Base-by-base conservation (phyloP, 1,140 invertebrate species). In the Drosophila arizonae region DNA sequence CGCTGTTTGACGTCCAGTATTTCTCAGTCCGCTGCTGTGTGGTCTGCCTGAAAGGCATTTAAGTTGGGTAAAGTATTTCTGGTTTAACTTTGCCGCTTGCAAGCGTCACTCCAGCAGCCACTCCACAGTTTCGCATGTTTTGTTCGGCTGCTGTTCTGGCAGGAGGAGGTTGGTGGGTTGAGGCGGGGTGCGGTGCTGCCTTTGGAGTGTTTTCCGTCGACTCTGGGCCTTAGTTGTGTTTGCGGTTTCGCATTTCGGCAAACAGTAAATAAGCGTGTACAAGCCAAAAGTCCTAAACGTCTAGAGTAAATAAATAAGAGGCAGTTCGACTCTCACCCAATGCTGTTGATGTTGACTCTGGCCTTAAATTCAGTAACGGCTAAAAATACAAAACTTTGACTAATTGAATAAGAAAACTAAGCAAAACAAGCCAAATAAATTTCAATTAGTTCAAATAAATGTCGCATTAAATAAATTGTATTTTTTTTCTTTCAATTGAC, bases 201-300 rank as follows among this genome's bases (percentile, higher is more conserved):
- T 45, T 54, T 48, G 26, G 52, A 52, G 52, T 48, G 56, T 57
- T 55, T 15, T 48, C 54, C 58, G 56, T 45, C 30, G 77, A 50
- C 50, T 39, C 26, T 55, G 39, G 48, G 60, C 39, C 61, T 56
- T 74, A 73, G 79, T 76, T 84, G 72, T 85, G 69, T 77, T 86
- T 85, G 77, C 48, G 81, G 81, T 85, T 70, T 86, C 81, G 50
- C 75, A 78, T 86, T 86, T 86, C 82, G 71, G 72, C 74, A 79
- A 86, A 87, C 76, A 79, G 79, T 79, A 86, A 82, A 86, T 78
- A 86, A 87, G 76, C 65, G 56, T 80, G 67, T 61, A 63, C 57
- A 50, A 52, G 56, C 63, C 58, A 60, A 77, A 80, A 57, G 50
- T 15, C 58, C 52, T 39, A 76, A 76, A 74, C 73, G 51, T 54